Percentiles rank a stretch among this genome's conserved stretches.
Conservation (phyloP, 2,888 invertebrate species). For the Podabrus alpinus region DNA sequence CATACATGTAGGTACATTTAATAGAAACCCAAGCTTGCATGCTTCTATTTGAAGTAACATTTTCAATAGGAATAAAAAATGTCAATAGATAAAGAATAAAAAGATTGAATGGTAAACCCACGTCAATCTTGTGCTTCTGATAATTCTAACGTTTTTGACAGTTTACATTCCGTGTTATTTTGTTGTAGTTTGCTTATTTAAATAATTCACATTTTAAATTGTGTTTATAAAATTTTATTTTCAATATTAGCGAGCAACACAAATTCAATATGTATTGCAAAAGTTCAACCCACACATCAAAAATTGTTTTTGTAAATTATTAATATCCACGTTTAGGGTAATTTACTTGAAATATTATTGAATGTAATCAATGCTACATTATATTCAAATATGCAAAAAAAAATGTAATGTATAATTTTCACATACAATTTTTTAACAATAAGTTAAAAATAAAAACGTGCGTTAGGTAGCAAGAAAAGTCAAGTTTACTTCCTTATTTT, state of each 20-base stretch:
- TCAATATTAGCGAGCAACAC: too few relatives aligned
- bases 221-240: neutral
- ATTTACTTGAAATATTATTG: too few relatives aligned
- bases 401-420: neutral
- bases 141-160: neutral
- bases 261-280: too few relatives aligned
- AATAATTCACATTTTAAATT: neutral
- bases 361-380: too few relatives aligned
- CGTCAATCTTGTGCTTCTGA: conserved; percentile 1
- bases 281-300: too few relatives aligned
- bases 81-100: conserved; percentile 1
- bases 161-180: neutral
- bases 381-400: neutral
- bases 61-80: conserved; percentile 2
- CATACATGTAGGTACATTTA: neutral
- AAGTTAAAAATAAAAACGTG: neutral
- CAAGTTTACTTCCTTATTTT: neutral
- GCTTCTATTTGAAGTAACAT: neutral
- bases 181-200: neutral
- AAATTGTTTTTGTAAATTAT: too few relatives aligned
- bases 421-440: neutral
- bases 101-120: conserved; percentile 4
- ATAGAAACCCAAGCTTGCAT: neutral
- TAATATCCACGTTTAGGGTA: too few relatives aligned
- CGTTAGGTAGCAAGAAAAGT: neutral